A percentile compares a stretch with the other conserved stretches of the same genome.
Evolutionary conservation across 2,113 vertebrate genomes (phyloP).

Genomic region (Nerophis lumbriciformis): DNA sequence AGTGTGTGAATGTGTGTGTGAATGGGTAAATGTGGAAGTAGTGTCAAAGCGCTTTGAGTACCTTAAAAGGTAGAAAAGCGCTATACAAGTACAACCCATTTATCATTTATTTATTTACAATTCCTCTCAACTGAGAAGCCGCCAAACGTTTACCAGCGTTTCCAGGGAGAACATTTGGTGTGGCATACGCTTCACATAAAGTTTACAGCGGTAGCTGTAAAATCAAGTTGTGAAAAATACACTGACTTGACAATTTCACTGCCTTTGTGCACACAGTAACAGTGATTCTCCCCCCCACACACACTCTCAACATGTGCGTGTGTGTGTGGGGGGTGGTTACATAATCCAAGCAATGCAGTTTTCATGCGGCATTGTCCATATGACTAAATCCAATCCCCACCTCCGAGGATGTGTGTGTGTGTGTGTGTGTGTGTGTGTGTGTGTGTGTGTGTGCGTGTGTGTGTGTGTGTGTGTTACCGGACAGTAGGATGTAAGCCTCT

Average conservation of each 20-base stretch:
- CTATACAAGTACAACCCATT: too few relatives aligned
- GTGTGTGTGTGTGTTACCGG: conserved; percentile 5
- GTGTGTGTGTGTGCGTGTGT: conserved; percentile 3
- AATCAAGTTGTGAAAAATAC: neutral
- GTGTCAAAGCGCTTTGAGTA: too few relatives aligned
- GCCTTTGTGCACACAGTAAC: too few relatives aligned
- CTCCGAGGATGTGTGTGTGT: conserved; percentile 13
- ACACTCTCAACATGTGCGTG: neutral
- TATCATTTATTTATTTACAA: too few relatives aligned
- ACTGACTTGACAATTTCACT: neutral
- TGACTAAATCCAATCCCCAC: conserved; percentile 26
- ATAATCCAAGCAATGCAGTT: conserved; percentile 36
- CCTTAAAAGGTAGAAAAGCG: too few relatives aligned
- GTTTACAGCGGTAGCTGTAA: neutral
- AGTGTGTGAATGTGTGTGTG: too few relatives aligned
- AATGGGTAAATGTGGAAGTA: too few relatives aligned
- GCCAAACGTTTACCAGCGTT: neutral
- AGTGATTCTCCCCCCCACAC: neutral
- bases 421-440: conserved; percentile 3
- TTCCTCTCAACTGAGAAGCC: neutral
- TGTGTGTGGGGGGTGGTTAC: conserved; percentile 15
- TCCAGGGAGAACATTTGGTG: neutral
- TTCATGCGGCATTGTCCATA: conserved; percentile 42
- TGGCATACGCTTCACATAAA: neutral
- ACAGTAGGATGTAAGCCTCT: conserved; percentile 57